These are phyloP conservation scores for Phengaris alcon DNA, from an alignment of 2,888 invertebrate genomes.

Conservation along the genomic window DNA sequence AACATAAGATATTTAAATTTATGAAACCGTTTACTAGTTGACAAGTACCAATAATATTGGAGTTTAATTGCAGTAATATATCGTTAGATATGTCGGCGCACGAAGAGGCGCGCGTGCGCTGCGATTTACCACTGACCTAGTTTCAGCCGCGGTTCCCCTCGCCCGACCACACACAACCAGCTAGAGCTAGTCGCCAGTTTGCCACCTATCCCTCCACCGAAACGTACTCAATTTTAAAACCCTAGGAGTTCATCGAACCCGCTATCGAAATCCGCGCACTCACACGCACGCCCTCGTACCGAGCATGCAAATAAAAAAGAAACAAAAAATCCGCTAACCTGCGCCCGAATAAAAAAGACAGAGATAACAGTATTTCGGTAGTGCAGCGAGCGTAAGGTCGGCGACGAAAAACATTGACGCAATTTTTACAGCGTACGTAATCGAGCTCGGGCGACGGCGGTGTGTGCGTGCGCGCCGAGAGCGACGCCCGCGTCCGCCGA, in stretches of 20 bases:
- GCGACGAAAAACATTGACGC: slow-evolving; percentile 79
- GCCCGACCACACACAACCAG: slow-evolving; percentile 48
- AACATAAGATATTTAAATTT: neutral
- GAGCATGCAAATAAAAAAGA: slow-evolving; percentile 68
- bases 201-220: slow-evolving; percentile 60
- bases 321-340: slow-evolving; percentile 66
- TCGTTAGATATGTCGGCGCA: slow-evolving; percentile 41
- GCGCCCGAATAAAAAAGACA: slow-evolving; percentile 70
- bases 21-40: neutral
- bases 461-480: slow-evolving; percentile 77
- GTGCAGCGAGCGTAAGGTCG: slow-evolving; percentile 70
- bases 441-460: slow-evolving; percentile 64
- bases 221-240: slow-evolving; percentile 65
- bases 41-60: neutral
- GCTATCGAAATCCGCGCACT: slow-evolving; percentile 79
- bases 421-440: slow-evolving; percentile 79
- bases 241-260: slow-evolving; percentile 73
- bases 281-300: slow-evolving; percentile 65
- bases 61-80: slow-evolving; percentile 14
- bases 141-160: slow-evolving; percentile 54
- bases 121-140: slow-evolving; percentile 71
- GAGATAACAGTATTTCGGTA: slow-evolving; percentile 77
- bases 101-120: slow-evolving; percentile 65
- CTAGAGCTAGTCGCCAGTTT: slow-evolving; percentile 44
- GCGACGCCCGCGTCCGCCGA: slow-evolving; percentile 79